Evolutionary conservation across 2,888 invertebrate genomes (phyloP).

Genomic region (Balanococcus diminutus): DNA sequence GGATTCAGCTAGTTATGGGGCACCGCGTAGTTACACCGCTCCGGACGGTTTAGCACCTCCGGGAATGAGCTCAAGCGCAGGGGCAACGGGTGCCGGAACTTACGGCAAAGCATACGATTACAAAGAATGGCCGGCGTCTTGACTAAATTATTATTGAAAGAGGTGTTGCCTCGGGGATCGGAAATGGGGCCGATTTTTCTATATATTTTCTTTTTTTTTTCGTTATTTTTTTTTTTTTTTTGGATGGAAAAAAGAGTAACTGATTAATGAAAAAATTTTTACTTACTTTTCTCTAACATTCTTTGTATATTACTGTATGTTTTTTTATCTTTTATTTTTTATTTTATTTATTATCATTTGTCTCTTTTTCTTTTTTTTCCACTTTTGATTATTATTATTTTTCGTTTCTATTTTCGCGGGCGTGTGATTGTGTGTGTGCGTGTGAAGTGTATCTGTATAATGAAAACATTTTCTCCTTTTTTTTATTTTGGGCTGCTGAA

Average conservation of each 20-base stretch:
- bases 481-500: not conserved
- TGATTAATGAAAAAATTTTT: conserved; percentile 10
- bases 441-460: not conserved
- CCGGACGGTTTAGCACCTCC: conserved; percentile 65
- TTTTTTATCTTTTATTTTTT: conserved; percentile 26
- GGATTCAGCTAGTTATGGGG: conserved; percentile 69
- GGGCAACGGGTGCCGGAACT: conserved; percentile 69
- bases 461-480: not conserved
- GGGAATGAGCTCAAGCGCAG: conserved; percentile 61
- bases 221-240: not conserved
- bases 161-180: conserved; percentile 29
- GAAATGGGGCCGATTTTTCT: conserved; percentile 20
- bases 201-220: conserved; percentile 1
- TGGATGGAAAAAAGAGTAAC: not conserved
- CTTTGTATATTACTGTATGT: conserved; percentile 25
- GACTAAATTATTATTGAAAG: conserved; percentile 60
- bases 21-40: conserved; percentile 63
- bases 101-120: conserved; percentile 68
- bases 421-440: not conserved
- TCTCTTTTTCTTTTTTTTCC: not conserved
- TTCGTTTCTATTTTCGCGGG: not conserved
- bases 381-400: not conserved
- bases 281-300: conserved; percentile 36
- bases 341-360: conserved; percentile 9
- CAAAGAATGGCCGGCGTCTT: conserved; percentile 74